These are phyloP conservation scores for Galemys pyrenaicus DNA, from an alignment of 2,113 vertebrate genomes.

Conservation along the genomic window DNA sequence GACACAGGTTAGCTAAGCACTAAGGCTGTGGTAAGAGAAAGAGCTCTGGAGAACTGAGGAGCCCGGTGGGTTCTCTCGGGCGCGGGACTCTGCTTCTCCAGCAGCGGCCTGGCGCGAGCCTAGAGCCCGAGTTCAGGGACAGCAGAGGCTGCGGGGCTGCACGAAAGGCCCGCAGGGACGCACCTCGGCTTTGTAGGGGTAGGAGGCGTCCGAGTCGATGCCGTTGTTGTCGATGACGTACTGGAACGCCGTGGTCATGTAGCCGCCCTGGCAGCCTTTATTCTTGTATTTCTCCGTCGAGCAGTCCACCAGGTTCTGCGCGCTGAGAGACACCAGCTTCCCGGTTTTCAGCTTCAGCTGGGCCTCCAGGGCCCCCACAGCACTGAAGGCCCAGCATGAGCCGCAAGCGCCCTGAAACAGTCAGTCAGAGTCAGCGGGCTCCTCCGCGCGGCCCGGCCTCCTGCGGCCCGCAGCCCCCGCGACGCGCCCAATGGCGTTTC, in stretches of 20 bases:
- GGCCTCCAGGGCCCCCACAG: conserved; percentile 90
- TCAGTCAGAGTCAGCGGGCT: neutral
- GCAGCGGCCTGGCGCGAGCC: too few species aligned
- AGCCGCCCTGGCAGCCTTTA: conserved; percentile 89
- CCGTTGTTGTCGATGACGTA: conserved; percentile 91
- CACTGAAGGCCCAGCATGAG: conserved; percentile 94
- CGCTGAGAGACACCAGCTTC: conserved; percentile 88
- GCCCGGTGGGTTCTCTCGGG: neutral
- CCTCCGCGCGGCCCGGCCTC: too few species aligned
- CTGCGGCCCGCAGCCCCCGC: neutral
- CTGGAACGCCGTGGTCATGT: conserved; percentile 85
- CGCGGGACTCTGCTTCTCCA: neutral
- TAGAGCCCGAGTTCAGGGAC: too few species aligned
- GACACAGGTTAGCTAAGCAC: neutral
- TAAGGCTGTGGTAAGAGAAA: neutral
- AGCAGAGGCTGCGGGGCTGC: too few species aligned
- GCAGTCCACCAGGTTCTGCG: conserved; percentile 94
- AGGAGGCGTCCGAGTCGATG: conserved; percentile 89
- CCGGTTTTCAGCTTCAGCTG: conserved; percentile 89
- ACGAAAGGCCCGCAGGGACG: neutral
- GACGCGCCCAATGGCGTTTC: neutral
- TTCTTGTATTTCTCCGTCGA: conserved; percentile 84
- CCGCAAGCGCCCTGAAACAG: conserved; percentile 87
- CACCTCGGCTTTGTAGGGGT: conserved; percentile 91
- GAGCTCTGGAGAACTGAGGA: neutral